Conservation (phyloP, 2,888 invertebrate genomes). For the Pristionchus fissidentatus region DNA sequence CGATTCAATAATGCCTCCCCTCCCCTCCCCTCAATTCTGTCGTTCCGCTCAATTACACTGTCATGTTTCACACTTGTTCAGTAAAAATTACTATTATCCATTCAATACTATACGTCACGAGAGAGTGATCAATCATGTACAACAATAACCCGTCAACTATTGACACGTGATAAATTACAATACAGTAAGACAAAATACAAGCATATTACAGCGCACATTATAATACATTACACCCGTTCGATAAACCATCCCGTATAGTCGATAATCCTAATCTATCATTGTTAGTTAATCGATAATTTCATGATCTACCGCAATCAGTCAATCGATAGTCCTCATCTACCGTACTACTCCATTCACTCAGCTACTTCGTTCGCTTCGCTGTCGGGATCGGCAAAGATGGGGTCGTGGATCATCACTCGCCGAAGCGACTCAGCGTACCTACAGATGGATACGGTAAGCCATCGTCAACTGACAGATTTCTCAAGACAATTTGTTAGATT, state of each 20-base stretch:
- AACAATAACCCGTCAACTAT: neutral
- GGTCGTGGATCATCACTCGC: neutral
- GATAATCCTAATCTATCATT: neutral
- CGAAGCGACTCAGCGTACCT: neutral
- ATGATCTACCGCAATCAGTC: no score
- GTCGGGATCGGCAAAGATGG: neutral
- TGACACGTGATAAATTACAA: neutral
- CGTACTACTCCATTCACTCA: no score
- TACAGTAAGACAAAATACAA: conserved; percentile 4
- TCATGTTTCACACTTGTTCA: conserved; percentile 5
- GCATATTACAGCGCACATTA: neutral
- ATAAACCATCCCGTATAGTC: neutral
- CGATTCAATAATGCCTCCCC: neutral
- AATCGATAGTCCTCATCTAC: no score
- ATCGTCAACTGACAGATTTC: neutral
- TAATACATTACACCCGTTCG: neutral
- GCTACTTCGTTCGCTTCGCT: no score
- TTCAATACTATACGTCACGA: neutral
- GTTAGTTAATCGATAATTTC: neutral
- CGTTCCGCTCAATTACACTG: conserved; percentile 14
- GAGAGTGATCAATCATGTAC: neutral
- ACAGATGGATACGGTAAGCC: neutral
- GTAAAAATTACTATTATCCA: no score
- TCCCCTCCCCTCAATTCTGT: neutral
- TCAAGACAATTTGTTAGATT: neutral